Conservation (phyloP, 2,888 invertebrate genomes). For the Noctua pronuba region DNA sequence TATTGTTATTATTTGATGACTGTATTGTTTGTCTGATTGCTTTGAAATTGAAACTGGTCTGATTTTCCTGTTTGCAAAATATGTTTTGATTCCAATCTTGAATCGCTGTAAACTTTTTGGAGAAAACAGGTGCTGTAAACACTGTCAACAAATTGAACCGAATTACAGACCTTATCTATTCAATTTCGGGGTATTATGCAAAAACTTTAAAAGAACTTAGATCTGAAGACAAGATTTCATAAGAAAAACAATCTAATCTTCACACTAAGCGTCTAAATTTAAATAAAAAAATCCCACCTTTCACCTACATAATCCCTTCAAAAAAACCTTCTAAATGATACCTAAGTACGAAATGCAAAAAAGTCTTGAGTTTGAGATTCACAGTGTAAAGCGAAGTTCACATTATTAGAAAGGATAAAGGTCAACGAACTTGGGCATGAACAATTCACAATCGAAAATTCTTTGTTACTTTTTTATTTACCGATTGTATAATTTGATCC, state of each 20-base stretch:
- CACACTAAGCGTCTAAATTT: constrained; percentile 32
- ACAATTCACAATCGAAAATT: neutral
- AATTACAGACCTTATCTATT: constrained; percentile 6
- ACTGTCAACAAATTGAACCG: constrained; percentile 20
- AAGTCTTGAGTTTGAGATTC: constrained; percentile 43
- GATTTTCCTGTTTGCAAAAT: neutral
- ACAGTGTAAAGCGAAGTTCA: constrained; percentile 27
- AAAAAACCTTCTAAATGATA: constrained; percentile 56
- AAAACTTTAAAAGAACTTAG: constrained; percentile 33
- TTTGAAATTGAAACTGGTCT: neutral
- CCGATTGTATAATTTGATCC: neutral
- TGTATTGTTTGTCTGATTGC: neutral
- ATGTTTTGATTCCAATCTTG: neutral
- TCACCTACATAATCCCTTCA: constrained; percentile 45
- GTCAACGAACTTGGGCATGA: neutral
- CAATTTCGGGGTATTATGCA: constrained; percentile 16
- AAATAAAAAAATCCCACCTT: constrained; percentile 40
- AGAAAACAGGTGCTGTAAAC: neutral
- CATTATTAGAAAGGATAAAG: neutral
- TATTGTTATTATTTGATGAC: neutral
- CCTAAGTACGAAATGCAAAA: constrained; percentile 59
- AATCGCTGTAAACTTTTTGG: neutral
- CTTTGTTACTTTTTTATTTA: neutral
- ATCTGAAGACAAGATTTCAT: constrained; percentile 26
- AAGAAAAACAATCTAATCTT: constrained; percentile 31